Conservation (phyloP, 2,888 invertebrate genomes). For the Leistus spinibarbis region DNA sequence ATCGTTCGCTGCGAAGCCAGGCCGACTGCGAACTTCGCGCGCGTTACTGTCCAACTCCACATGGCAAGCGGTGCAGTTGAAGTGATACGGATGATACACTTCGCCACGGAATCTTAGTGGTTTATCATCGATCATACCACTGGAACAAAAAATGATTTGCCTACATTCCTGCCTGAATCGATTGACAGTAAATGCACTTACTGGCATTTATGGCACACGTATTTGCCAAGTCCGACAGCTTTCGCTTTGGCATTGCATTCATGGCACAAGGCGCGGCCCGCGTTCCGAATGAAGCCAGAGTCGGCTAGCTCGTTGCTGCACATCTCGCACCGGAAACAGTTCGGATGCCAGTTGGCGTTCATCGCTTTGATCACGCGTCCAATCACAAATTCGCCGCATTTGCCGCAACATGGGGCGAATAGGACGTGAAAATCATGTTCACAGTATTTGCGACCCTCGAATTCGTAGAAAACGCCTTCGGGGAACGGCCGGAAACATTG, state of each 20-base stretch:
- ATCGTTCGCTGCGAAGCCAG: slow-evolving; percentile 88
- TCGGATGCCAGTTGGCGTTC: slow-evolving; percentile 99
- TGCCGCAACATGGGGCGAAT: slow-evolving; percentile 82
- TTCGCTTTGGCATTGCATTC: slow-evolving; percentile 96
- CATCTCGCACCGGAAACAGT: slow-evolving; percentile 95
- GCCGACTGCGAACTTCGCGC: slow-evolving; percentile 90
- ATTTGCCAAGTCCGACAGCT: slow-evolving; percentile 92
- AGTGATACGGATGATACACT: slow-evolving; percentile 99
- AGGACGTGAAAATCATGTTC: slow-evolving; percentile 98
- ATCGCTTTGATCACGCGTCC: slow-evolving; percentile 99
- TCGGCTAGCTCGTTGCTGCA: slow-evolving; percentile 93
- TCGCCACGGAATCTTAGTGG: slow-evolving; percentile 93
- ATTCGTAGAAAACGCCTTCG: slow-evolving; percentile 98
- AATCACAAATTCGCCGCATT: slow-evolving; percentile 89
- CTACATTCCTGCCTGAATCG: background rate
- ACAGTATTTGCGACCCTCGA: slow-evolving; percentile 98
- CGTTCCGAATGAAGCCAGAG: slow-evolving; percentile 94
- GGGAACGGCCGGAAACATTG: slow-evolving; percentile 98
- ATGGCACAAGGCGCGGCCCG: slow-evolving; percentile 87
- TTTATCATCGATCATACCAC: slow-evolving; percentile 89
- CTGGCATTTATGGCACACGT: slow-evolving; percentile 99
- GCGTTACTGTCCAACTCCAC: slow-evolving; percentile 95
- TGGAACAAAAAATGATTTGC: slow-evolving; percentile 53
- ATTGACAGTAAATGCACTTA: slow-evolving; percentile 59
- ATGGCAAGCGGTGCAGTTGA: slow-evolving; percentile 93